phyloP scores from a whole-genome alignment of 2,113 vertebrate species.

The Piaya cayana region DNA sequence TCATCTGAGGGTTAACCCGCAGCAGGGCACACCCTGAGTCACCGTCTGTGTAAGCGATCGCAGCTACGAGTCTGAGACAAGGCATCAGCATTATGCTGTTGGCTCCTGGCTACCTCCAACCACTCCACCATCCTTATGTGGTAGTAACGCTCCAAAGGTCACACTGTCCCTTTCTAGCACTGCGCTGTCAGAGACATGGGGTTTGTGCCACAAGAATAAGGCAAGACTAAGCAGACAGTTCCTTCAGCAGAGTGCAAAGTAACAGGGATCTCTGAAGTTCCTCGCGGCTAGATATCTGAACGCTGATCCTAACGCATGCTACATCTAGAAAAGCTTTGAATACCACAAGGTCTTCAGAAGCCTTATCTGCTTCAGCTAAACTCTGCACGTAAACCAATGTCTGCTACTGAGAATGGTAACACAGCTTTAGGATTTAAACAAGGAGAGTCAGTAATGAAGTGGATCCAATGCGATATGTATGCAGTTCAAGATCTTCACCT shows the following conservation, averaged over 20 bases:
- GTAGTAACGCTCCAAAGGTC: background rate
- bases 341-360: conserved; percentile 5
- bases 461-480: background rate
- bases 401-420: conserved; percentile 39
- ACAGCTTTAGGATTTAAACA: conserved; percentile 37
- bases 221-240: background rate
- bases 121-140: background rate
- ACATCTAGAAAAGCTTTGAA: conserved; percentile 3
- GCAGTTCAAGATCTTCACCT: background rate
- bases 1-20: background rate
- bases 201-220: background rate
- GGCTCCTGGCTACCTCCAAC: conserved; percentile 14
- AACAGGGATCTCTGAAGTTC: background rate
- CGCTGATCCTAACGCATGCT: background rate
- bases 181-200: background rate
- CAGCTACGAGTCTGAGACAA: background rate
- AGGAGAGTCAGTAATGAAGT: background rate
- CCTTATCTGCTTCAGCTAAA: conserved; percentile 40
- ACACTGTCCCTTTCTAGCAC: background rate
- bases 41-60: background rate
- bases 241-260: background rate
- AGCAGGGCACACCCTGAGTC: conserved; percentile 26
- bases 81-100: background rate
- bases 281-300: background rate
- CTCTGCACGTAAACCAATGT: conserved; percentile 39